Conservation (phyloP, 1,140 invertebrate species). For the Notospermus geniculatus region DNA sequence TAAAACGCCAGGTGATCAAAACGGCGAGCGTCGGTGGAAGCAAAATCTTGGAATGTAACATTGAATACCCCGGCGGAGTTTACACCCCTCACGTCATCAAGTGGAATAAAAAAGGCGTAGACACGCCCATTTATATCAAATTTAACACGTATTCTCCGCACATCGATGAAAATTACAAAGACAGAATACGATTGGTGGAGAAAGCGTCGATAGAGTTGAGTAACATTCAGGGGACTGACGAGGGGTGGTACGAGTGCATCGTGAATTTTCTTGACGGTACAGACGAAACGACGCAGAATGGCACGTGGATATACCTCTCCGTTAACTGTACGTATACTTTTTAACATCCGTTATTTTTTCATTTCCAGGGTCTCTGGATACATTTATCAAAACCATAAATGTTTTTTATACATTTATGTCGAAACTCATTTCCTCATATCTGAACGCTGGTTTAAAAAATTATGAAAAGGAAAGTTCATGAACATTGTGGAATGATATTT, state of each 20-base stretch:
- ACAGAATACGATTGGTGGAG: conserved; percentile 80
- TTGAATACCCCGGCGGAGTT: conserved; percentile 12
- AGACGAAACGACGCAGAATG: conserved; percentile 84
- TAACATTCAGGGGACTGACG: conserved; percentile 85
- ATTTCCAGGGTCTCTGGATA: too few relatives aligned
- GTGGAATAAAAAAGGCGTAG: conserved; percentile 23
- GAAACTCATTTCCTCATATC: too few relatives aligned
- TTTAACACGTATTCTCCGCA: conserved; percentile 95
- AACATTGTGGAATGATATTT: too few relatives aligned
- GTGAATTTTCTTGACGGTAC: conserved; percentile 93
- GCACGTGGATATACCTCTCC: conserved; percentile 93
- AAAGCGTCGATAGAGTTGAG: conserved; percentile 87
- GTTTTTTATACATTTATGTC: too few relatives aligned
- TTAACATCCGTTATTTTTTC: too few relatives aligned
- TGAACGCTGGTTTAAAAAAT: too few relatives aligned
- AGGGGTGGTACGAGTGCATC: conserved; percentile 96
- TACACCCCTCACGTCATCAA: conserved; percentile 20
- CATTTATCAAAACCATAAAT: too few relatives aligned
- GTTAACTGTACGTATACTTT: conserved; percentile 73
- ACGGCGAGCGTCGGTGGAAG: conserved; percentile 12
- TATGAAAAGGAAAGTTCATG: too few relatives aligned
- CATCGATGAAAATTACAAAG: conserved; percentile 87
- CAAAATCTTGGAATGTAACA: conserved; percentile 20
- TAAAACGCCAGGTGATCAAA: conserved; percentile 12
- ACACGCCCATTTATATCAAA: conserved; percentile 26